Evolutionary conservation across 2,888 invertebrate genomes (phyloP).

Genomic region (Deilephila elpenor): DNA sequence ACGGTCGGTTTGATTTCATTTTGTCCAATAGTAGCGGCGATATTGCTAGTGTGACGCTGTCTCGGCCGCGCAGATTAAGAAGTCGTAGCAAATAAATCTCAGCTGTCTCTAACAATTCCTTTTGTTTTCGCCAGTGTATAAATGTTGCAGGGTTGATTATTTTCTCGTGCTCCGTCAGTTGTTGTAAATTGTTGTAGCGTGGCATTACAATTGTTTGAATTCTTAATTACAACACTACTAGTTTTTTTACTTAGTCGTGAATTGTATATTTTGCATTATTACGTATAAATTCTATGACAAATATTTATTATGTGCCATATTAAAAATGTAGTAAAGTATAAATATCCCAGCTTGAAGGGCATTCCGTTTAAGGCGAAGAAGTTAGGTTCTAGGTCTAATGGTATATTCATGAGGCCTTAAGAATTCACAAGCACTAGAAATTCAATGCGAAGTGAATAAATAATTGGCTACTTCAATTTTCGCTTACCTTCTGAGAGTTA

Average conservation of each 20-base stretch:
- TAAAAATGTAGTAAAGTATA: too few species aligned
- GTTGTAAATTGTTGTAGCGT: background rate
- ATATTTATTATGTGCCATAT: too few species aligned
- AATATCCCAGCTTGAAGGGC: too few species aligned
- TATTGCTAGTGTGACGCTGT: background rate
- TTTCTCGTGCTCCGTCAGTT: constrained; percentile 9
- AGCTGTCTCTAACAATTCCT: background rate
- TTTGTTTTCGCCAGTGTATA: constrained; percentile 13
- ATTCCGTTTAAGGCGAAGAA: too few species aligned
- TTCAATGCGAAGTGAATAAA: too few species aligned
- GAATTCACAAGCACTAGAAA: too few species aligned
- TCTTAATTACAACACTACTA: background rate
- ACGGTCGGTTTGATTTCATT: constrained; percentile 12
- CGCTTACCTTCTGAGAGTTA: too few species aligned
- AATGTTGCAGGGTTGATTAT: constrained; percentile 21
- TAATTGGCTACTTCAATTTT: too few species aligned
- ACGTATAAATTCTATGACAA: too few species aligned
- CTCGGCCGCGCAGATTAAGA: constrained; percentile 6
- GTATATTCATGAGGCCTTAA: too few species aligned
- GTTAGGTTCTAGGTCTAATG: too few species aligned
- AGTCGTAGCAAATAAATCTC: constrained; percentile 21
- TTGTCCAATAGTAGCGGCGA: background rate
- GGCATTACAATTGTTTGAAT: background rate
- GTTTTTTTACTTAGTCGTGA: background rate
- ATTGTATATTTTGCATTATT: background rate